A percentile compares a stretch with the other conserved stretches of the same genome.
These are phyloP conservation scores for Drepana arcuata DNA, from an alignment of 1,140 invertebrate genomes.

Conservation along the genomic window DNA sequence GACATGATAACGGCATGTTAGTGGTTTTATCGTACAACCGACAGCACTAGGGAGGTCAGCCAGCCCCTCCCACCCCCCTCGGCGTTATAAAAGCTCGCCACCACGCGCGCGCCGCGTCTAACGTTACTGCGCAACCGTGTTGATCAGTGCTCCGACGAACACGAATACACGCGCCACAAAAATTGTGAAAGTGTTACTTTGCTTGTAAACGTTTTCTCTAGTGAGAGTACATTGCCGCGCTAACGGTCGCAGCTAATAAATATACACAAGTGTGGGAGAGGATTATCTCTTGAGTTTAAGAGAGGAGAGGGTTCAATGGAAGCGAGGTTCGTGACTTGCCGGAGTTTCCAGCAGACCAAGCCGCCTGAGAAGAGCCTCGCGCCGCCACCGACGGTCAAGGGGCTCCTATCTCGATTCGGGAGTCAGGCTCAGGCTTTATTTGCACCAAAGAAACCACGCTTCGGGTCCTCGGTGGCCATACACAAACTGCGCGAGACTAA, in stretches of 20 bases:
- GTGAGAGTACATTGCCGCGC: constrained; percentile 49
- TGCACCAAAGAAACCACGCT: constrained; percentile 68
- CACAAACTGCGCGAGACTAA: constrained; percentile 79
- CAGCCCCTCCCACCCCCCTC: constrained; percentile 16
- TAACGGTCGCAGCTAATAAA: constrained; percentile 10
- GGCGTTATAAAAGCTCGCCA: constrained; percentile 35
- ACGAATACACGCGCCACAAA: constrained; percentile 41
- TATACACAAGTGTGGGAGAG: constrained; percentile 30
- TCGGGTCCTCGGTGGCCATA: constrained; percentile 76
- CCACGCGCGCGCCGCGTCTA: constrained; percentile 59
- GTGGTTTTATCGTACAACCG: constrained; percentile 13
- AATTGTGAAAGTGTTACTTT: constrained; percentile 64
- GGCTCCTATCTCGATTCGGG: constrained; percentile 68
- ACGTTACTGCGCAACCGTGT: constrained; percentile 38
- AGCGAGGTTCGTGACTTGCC: constrained; percentile 72
- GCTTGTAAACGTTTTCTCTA: constrained; percentile 50
- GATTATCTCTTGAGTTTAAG: constrained; percentile 41
- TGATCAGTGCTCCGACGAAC: constrained; percentile 22
- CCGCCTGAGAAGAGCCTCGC: constrained; percentile 66
- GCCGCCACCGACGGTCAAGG: constrained; percentile 59
- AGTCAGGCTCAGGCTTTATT: constrained; percentile 70
- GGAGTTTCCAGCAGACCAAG: constrained; percentile 68
- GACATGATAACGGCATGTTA: too few relatives aligned
- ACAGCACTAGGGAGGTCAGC: constrained; percentile 36
- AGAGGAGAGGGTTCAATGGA: constrained; percentile 66